These are phyloP conservation scores for Hypomecis atomaria DNA, from an alignment of 2,888 invertebrate genomes.

Conservation along the genomic window DNA sequence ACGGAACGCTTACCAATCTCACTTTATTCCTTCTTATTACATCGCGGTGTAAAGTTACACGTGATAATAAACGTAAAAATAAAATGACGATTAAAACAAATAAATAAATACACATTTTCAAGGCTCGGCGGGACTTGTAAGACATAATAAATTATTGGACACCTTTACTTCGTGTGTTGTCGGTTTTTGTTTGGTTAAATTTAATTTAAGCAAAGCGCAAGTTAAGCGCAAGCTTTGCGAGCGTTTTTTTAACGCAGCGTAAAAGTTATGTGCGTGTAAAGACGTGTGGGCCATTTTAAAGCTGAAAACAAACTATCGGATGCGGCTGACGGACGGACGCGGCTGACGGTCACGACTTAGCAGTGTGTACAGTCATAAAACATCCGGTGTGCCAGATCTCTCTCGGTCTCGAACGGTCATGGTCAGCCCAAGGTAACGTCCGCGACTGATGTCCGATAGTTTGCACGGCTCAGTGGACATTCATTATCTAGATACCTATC, in stretches of 20 bases:
- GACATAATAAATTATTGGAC: conserved; percentile 36
- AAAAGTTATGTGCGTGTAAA: background rate
- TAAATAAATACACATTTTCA: conserved; percentile 43
- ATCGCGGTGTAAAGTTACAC: conserved; percentile 43
- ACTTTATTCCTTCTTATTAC: conserved; percentile 23
- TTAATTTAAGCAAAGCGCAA: too few relatives aligned
- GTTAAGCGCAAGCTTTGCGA: background rate
- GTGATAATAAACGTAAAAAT: conserved; percentile 16
- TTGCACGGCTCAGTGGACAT: too few relatives aligned
- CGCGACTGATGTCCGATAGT: too few relatives aligned
- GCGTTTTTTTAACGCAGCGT: background rate
- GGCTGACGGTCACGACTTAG: too few relatives aligned
- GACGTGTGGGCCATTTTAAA: too few relatives aligned
- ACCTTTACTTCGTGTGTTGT: conserved; percentile 4
- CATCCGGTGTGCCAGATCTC: too few relatives aligned
- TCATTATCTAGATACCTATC: too few relatives aligned
- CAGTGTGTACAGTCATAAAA: too few relatives aligned
- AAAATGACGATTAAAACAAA: conserved; percentile 30
- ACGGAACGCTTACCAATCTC: conserved; percentile 17
- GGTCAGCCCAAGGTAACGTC: too few relatives aligned
- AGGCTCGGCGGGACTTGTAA: conserved; percentile 36
- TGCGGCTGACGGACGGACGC: too few relatives aligned
- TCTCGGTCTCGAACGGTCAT: too few relatives aligned
- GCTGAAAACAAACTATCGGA: too few relatives aligned
- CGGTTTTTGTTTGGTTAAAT: conserved; percentile 27